Conservation (phyloP, 30 jellyfish, hydroid and myxozoan genomes). For the Turritopsis dohrnii region DNA sequence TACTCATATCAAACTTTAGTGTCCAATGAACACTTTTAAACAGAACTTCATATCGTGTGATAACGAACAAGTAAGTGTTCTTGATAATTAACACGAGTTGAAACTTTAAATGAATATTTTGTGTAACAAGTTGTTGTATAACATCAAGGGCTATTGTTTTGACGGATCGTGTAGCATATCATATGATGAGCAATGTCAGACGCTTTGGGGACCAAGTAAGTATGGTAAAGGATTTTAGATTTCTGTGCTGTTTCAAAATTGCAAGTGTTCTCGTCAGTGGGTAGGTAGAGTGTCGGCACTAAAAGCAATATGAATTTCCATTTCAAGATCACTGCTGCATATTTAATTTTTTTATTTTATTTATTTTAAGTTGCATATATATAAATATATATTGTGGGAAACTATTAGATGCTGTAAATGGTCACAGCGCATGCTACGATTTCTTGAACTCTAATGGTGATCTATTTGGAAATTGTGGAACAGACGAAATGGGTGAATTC, state of each 20-base stretch:
- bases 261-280: too few species aligned
- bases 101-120: too few species aligned
- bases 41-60: conserved; percentile 51
- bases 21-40: conserved; percentile 57
- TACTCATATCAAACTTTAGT: conserved; percentile 22
- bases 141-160: conserved; percentile 64
- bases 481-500: conserved; percentile 17
- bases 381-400: too few species aligned
- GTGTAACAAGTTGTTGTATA: too few species aligned
- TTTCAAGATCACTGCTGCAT: too few species aligned
- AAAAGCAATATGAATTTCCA: too few species aligned
- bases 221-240: background rate
- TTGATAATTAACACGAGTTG: too few species aligned
- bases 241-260: too few species aligned
- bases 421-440: conserved; percentile 41
- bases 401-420: conserved; percentile 47
- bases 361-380: too few species aligned
- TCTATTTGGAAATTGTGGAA: conserved; percentile 61
- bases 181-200: conserved; percentile 54
- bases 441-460: conserved; percentile 43
- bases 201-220: conserved; percentile 82
- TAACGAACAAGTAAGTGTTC: conserved; percentile 41
- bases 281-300: too few species aligned
- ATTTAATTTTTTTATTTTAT: too few species aligned
- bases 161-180: conserved; percentile 77